Evolutionary conservation across 2,797 vertebrate species (phyloP), one percentile per base, ranked within the genome.

Genomic region (Bradypodion ventrale): DNA sequence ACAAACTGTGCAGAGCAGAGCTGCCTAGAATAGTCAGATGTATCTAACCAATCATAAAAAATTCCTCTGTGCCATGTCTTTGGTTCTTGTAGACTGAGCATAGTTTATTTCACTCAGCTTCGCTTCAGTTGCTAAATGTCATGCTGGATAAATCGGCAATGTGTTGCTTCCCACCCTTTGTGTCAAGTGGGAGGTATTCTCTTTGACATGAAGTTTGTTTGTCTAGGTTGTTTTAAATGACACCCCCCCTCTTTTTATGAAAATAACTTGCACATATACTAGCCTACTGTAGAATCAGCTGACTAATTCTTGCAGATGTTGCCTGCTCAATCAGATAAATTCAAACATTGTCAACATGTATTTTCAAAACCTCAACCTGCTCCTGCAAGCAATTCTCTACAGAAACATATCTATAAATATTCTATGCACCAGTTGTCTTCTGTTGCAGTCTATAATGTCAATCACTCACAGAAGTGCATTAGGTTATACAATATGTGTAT

Each of bases 121-220:
- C 63, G 88, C 15, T 72, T 42, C 91, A 68, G 16, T 89, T 90
- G 88, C 83, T 83, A 94, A 93, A 91, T 59, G 84, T 62, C 80
- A 86, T 85, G 78, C 62, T 89, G 84, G 87, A 94, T 85, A 89
- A 87, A 89, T 52, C n/a, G 32, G 89, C 81, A 88, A 87, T 46
- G 59, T 66, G 75, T 42, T 65, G 49, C 52, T 80, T 40, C 87
- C 80, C 88, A 62, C 19, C 91, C 66, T 77, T 91, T 83, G 80
- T 44, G 21, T 77, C 52, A 27, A 85, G 83, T 56, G 63, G 15
- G 49, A 81, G 80, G 21, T 9, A 63, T 91, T 72, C 78, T 93
- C 72, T 85, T 76, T 65, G 60, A 84, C 52, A 82, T 80, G 85
- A 56, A n/a, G 87, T 87, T 70, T 13, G 40, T 27, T 63, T 2